Base-by-base conservation (phyloP, 2,113 vertebrate genomes). In the Pelobates fuscus region DNA sequence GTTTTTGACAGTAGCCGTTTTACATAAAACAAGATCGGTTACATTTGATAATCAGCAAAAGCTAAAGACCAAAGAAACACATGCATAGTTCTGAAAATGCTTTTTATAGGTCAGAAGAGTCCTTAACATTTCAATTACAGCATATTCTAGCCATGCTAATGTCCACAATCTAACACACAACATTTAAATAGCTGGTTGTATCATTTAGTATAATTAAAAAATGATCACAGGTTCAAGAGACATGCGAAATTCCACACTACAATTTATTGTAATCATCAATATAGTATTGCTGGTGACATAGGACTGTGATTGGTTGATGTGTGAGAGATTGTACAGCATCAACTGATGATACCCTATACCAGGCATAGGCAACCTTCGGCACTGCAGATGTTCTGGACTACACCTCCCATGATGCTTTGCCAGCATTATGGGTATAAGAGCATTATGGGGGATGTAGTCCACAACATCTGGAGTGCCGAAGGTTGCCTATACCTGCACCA, bases 71-170 rank as follows among this genome's bases (percentile, higher is more conserved):
- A 64, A 30, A 46, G 67, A 68, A 77, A 77, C 24, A 20, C 18
- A 10, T 49, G 57, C 43, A 29, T 10, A 18, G 26, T 60, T 66
- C 61, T 77, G 41, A 61, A 44, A 52, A 67, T 32, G 26, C 41
- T 68, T 61, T 43, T 29, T 77, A 64, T 77, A 77, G 64, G 65
- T 77, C 59, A 68, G 49, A 57, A 77, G 62, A 18, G 58, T 30
- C 49, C 64, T 77, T 77, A 77, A 77, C 65, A 77, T 61, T 77
- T 77, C 8, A 77, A 61, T 68, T 77, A 77, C 32, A 20, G 64
- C 21, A 18, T 43, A 20, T 26, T 52, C 57, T 77, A 63, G 46
- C 73, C 55, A 61, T 68, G 65, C 29, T 60, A 41, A 46, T 61
- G 64, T 61, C 55, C 55, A 61, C 26, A 7, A 37, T 52, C 15